Evolutionary conservation across 2,113 vertebrate species (phyloP).

Genomic region (Odontesthes bonariensis): DNA sequence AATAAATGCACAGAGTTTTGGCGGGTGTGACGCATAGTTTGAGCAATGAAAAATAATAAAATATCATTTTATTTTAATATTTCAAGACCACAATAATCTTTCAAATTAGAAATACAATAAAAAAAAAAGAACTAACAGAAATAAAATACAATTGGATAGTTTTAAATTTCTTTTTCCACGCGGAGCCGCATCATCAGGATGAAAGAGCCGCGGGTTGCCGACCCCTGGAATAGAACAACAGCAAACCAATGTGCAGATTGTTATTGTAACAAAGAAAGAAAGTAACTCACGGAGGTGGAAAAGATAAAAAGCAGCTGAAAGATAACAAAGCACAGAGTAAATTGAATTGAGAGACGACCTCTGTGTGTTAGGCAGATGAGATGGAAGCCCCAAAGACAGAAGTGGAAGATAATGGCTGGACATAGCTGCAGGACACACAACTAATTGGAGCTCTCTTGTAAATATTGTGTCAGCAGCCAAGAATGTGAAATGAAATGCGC

Average conservation of each 20-base stretch:
- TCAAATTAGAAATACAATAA: too few relatives aligned
- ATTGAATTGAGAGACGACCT: slow-evolving; percentile 8
- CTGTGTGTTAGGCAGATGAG: neutral
- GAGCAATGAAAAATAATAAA: too few relatives aligned
- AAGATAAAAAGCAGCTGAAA: slow-evolving; percentile 25
- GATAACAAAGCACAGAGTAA: neutral
- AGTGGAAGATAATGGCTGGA: neutral
- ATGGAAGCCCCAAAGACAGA: neutral
- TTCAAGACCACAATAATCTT: too few relatives aligned
- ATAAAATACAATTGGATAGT: too few relatives aligned
- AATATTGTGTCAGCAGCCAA: slow-evolving; percentile 21
- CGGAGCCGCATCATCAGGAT: too few relatives aligned
- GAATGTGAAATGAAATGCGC: neutral
- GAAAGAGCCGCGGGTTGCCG: too few relatives aligned
- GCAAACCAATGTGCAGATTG: slow-evolving; percentile 8
- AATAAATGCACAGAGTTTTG: too few relatives aligned
- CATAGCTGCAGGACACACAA: slow-evolving; percentile 29
- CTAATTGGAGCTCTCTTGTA: slow-evolving; percentile 49
- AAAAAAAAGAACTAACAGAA: too few relatives aligned
- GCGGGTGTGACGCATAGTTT: too few relatives aligned
- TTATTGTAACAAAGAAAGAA: slow-evolving; percentile 1
- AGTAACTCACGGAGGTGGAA: neutral
- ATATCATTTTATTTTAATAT: too few relatives aligned
- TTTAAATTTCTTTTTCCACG: too few relatives aligned
- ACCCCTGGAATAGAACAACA: too few relatives aligned